These are phyloP conservation scores for Amphipoea lucens DNA, from an alignment of 2,888 invertebrate genomes.

Conservation along the genomic window DNA sequence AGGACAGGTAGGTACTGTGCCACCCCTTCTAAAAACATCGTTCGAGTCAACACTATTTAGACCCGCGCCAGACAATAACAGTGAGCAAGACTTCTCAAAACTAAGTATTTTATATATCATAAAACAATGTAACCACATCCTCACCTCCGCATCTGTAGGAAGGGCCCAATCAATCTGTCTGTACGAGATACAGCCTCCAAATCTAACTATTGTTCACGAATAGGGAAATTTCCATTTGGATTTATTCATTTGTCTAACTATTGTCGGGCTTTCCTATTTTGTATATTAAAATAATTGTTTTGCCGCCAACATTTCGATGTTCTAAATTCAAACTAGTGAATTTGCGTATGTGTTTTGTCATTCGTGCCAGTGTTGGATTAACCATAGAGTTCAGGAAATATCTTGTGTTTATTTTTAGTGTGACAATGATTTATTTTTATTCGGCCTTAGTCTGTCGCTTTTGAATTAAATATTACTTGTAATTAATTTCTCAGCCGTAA, in stretches of 20 bases:
- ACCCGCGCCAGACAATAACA: conserved; percentile 22
- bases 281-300: conserved; percentile 81
- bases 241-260: conserved; percentile 90
- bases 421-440: conserved; percentile 4
- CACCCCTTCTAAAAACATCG: conserved; percentile 21
- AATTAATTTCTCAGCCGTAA: conserved; percentile 63
- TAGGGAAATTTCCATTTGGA: conserved; percentile 90
- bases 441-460: conserved; percentile 3
- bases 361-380: conserved; percentile 36
- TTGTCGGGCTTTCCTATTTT: conserved; percentile 82
- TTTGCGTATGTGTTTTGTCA: conserved; percentile 48
- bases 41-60: conserved; percentile 18
- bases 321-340: conserved; percentile 65
- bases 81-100: conserved; percentile 17
- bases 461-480: conserved; percentile 58
- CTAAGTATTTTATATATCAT: conserved; percentile 40
- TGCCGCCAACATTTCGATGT: conserved; percentile 69
- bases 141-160: conserved; percentile 77
- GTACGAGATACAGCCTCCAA: conserved; percentile 89
- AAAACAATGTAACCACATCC: conserved; percentile 73
- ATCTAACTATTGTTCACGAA: conserved; percentile 90
- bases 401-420: background rate
- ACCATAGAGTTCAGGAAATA: conserved; percentile 21
- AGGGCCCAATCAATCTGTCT: conserved; percentile 90
- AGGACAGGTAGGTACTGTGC: background rate